These are phyloP conservation scores for Anabacerthia variegaticeps DNA, from an alignment of 2,797 vertebrate species.

Conservation along the genomic window DNA sequence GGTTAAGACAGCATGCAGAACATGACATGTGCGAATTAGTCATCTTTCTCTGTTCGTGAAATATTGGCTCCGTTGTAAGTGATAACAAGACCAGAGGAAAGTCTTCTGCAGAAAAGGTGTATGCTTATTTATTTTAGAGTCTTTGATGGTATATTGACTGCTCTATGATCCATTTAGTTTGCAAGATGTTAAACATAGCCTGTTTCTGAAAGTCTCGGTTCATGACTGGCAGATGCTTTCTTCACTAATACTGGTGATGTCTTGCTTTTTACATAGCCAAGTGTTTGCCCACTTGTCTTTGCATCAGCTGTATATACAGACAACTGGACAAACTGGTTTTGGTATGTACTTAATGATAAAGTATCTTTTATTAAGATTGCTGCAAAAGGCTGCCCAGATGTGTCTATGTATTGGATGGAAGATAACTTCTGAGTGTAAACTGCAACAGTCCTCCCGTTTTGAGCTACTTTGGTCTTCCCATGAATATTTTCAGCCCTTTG, in stretches of 20 bases:
- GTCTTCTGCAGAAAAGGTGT: neutral
- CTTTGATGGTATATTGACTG: constrained; percentile 27
- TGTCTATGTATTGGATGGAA: neutral
- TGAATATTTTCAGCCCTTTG: neutral
- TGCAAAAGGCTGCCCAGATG: neutral
- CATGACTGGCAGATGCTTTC: neutral
- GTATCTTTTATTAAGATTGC: neutral
- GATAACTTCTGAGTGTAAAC: constrained; percentile 2
- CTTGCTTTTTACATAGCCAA: neutral
- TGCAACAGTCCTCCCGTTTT: neutral
- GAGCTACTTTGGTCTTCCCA: neutral
- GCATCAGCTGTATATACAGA: neutral
- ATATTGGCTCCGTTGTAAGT: neutral
- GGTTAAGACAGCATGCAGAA: constrained; percentile 41
- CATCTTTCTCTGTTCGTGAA: neutral
- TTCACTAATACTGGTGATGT: neutral
- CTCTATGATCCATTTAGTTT: neutral
- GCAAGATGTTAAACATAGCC: neutral
- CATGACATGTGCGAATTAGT: neutral
- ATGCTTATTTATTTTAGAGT: constrained; percentile 36
- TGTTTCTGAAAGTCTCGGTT: constrained; percentile 39
- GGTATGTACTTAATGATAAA: neutral
- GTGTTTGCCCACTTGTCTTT: neutral
- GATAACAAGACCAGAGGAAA: constrained; percentile 23
- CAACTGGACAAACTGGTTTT: neutral